A percentile compares a stretch with the other conserved stretches of the same genome.
phyloP scores from a whole-genome alignment of 2,113 vertebrate genomes.

The Phycodurus eques region DNA sequence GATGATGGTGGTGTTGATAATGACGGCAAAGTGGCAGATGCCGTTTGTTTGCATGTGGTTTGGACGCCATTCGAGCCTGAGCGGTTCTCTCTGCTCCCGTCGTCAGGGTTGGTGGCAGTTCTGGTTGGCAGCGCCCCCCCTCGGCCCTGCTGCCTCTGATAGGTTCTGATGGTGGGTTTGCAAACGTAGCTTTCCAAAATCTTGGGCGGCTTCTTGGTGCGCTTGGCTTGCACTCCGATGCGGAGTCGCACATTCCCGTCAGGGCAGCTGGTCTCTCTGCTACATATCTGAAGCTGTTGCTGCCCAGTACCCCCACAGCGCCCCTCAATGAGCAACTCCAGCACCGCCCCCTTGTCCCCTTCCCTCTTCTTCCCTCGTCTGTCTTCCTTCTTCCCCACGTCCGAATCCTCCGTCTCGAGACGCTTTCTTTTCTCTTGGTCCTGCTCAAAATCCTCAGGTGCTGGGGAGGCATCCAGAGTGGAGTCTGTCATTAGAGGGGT shows the following conservation, averaged over 20 bases:
- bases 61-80: conserved; percentile 51
- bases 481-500: conserved; percentile 48
- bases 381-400: conserved; percentile 49
- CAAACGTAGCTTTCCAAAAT: conserved; percentile 98
- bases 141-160: conserved; percentile 75
- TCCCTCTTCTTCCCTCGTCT: conserved; percentile 50
- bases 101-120: conserved; percentile 42
- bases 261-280: conserved; percentile 84
- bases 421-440: conserved; percentile 52
- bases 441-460: conserved; percentile 51
- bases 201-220: conserved; percentile 97
- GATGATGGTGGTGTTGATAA: conserved; percentile 37
- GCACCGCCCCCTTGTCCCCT: conserved; percentile 65
- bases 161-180: conserved; percentile 91
- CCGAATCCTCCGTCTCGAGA: conserved; percentile 39
- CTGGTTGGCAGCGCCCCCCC: conserved; percentile 43
- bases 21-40: conserved; percentile 45
- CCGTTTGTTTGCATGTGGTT: conserved; percentile 57
- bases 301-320: conserved; percentile 65
- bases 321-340: conserved; percentile 71
- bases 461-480: conserved; percentile 44
- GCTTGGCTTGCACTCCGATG: conserved; percentile 88
- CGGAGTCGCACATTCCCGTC: conserved; percentile 89
- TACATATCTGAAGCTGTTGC: conserved; percentile 82
- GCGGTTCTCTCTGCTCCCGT: conserved; percentile 50